phyloP scores from a whole-genome alignment of 2,113 vertebrate genomes.

The Tychaedon coryphoeus region DNA sequence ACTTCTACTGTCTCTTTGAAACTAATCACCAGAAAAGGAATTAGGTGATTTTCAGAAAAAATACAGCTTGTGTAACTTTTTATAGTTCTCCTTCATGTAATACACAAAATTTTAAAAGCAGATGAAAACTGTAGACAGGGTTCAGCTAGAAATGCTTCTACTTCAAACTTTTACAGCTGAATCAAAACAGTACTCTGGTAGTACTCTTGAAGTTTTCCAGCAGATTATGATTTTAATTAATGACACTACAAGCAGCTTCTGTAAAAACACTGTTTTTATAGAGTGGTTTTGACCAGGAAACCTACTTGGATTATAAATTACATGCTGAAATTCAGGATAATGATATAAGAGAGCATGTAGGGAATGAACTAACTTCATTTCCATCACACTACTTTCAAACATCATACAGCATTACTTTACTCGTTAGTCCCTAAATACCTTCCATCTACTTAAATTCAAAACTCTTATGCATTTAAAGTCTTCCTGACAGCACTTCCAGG shows the following conservation, averaged over 20 bases:
- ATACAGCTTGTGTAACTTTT: neutral
- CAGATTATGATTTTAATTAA: neutral
- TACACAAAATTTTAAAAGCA: neutral
- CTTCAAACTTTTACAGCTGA: neutral
- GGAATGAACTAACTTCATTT: neutral
- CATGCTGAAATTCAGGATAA: neutral
- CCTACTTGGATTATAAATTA: neutral
- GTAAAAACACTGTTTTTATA: neutral
- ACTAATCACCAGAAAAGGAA: neutral
- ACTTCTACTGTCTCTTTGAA: neutral
- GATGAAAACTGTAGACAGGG: neutral
- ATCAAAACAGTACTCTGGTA: neutral
- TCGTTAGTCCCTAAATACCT: neutral
- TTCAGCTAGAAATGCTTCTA: neutral
- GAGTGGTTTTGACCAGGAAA: neutral
- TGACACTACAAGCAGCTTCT: neutral
- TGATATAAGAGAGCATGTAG: neutral
- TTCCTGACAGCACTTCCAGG: neutral
- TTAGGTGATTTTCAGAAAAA: neutral
- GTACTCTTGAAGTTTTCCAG: neutral
- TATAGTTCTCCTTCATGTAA: neutral
- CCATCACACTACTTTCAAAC: neutral
- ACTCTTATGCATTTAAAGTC: neutral
- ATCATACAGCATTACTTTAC: conserved; percentile 4
- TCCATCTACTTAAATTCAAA: conserved; percentile 8